Evolutionary conservation across 2,797 vertebrate species (phyloP).

Genomic region (Allobates femoralis): DNA sequence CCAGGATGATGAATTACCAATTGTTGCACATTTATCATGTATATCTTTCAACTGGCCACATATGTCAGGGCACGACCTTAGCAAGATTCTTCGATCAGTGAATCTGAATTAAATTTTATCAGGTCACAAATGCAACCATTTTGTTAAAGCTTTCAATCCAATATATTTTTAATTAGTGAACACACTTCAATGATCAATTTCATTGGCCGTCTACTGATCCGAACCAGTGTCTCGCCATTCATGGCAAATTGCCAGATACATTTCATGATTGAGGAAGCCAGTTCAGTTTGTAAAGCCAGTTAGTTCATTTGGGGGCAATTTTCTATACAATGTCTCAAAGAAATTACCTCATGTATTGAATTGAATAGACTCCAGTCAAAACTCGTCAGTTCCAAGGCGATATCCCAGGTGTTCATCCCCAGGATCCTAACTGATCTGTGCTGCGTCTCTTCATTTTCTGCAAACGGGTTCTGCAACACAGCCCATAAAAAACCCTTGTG

Average conservation of each 20-base stretch:
- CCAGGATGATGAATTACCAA: background rate
- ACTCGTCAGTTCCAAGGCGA: constrained; percentile 90
- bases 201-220: too few relatives aligned
- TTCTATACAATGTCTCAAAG: background rate
- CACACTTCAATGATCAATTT: background rate
- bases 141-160: background rate
- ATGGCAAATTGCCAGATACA: background rate
- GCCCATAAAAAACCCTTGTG: constrained; percentile 66
- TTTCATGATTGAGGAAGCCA: background rate
- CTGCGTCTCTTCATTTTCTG: constrained; percentile 87
- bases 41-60: background rate
- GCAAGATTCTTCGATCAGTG: background rate
- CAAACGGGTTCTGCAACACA: constrained; percentile 83
- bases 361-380: constrained; percentile 95
- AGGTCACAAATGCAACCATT: too few relatives aligned
- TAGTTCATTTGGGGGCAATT: background rate
- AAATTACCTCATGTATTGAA: constrained; percentile 90
- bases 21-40: background rate
- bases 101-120: background rate
- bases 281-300: background rate
- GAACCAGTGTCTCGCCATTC: background rate
- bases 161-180: background rate
- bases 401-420: constrained; percentile 95
- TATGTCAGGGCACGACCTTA: background rate
- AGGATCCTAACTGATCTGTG: constrained; percentile 87